Percentiles rank a stretch among this genome's conserved stretches.
These are phyloP conservation scores for Passer montanus DNA, from an alignment of 2,113 vertebrate species.

Conservation along the genomic window DNA sequence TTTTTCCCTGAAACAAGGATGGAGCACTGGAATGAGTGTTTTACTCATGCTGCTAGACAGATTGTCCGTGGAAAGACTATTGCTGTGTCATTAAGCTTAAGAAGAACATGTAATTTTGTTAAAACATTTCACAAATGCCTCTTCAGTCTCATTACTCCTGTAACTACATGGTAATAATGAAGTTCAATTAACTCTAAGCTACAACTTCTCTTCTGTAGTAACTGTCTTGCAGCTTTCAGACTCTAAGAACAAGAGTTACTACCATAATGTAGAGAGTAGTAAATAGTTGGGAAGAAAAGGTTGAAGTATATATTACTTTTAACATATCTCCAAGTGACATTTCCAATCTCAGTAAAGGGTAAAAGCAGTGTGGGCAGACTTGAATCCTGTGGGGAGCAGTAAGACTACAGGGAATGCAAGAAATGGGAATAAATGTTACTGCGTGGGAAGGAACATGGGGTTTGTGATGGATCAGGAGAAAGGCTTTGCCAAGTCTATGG, in stretches of 20 bases:
- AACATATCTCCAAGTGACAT: not conserved
- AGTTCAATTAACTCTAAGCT: not conserved
- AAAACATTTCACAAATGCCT: not conserved
- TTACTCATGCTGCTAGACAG: not conserved
- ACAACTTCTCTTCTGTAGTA: not conserved
- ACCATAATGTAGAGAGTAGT: not conserved
- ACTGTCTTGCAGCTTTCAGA: not conserved
- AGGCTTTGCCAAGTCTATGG: not conserved
- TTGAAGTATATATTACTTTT: not conserved
- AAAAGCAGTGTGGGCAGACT: not conserved
- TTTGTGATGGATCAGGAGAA: not conserved
- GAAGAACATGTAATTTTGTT: not conserved
- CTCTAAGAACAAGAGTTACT: not conserved
- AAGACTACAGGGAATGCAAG: not conserved
- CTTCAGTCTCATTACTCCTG: not conserved
- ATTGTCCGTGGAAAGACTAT: not conserved
- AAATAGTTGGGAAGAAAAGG: not conserved
- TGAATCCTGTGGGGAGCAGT: not conserved
- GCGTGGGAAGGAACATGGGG: not conserved
- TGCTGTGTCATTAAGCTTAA: not conserved
- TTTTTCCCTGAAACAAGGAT: not conserved
- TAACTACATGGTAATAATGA: not conserved
- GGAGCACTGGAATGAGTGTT: not conserved
- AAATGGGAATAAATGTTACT: constrained; percentile 11
- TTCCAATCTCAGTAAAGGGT: not conserved